Base-by-base conservation (phyloP, 2,797 vertebrate species). In the Cynopterus sphinx region DNA sequence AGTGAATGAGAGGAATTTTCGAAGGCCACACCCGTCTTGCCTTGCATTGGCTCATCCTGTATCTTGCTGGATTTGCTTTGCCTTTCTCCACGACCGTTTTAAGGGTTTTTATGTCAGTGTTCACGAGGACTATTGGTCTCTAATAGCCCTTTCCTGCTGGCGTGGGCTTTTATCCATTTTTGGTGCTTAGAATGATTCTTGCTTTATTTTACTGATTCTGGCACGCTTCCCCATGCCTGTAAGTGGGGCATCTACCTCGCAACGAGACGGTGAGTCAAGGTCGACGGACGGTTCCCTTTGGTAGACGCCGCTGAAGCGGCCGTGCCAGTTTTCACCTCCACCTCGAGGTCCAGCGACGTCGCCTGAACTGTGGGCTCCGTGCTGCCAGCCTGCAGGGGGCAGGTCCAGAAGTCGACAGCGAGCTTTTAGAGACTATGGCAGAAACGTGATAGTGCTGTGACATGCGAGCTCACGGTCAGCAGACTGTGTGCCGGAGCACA, bases 391-490 rank as follows among this genome's bases (percentile, higher is more conserved):
- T 36, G 11, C 46, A 65, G 17, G 31, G 19, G n/a, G 7, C 5
- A 28, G 10, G 46, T 49, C 19, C 21, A 22, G 68, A 51, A 41
- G 22, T 1, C 2, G 31, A 74, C 19, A 8, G 19, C 24, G 17
- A 31, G 5, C 49, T 5, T 19, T 68, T n/a, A 39, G 67, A 65
- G 43, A 59, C 67, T 59, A 33, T 4, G 36, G 15, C 17, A 41
- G 75, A 33, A 41, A 15, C 2, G 4, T 0, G 4, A 22, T 5
- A 12, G 1, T 3, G 28, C 16, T 24, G 61, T 13, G 77, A 51
- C 10, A 0, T 12, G 5, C n/a, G 46, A 11, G 11, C 8, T 0
- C 16, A 2, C 19, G 5, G 31, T 13, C 11, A 2, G 59, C 8
- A 26, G 61, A 31, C 59, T 1, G 31, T 22, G 21, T 1, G 11